Evolutionary conservation across 1,140 invertebrate species (phyloP).

Genomic region (Drosophila equinoxialis): DNA sequence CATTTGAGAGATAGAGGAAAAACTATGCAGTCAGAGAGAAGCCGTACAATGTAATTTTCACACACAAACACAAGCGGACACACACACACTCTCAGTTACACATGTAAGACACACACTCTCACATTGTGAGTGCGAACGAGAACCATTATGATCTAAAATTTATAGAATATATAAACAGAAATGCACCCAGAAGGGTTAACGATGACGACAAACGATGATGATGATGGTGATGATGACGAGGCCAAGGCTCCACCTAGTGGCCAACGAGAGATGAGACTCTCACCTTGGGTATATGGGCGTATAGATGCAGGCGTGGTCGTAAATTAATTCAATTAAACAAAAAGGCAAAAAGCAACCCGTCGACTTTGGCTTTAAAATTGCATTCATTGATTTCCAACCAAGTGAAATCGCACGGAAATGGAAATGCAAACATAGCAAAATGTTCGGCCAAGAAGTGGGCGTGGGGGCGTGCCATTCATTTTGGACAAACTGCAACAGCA

Average conservation of each 20-base stretch:
- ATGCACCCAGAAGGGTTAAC: constrained; percentile 61
- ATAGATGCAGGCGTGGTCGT: not conserved
- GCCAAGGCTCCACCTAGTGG: constrained; percentile 33
- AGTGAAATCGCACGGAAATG: constrained; percentile 66
- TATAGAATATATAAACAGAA: constrained; percentile 76
- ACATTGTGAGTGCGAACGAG: constrained; percentile 24
- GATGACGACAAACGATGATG: constrained; percentile 22
- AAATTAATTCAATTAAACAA: constrained; percentile 55
- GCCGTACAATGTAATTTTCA: constrained; percentile 46
- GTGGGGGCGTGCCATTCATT: constrained; percentile 34
- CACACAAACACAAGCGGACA: constrained; percentile 29
- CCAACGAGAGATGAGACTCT: constrained; percentile 5
- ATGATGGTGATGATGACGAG: not conserved
- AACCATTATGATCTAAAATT: constrained; percentile 79
- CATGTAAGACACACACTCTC: not conserved
- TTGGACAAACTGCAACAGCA: constrained; percentile 37
- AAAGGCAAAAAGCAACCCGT: not conserved
- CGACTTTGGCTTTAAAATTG: constrained; percentile 18
- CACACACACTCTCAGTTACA: not conserved
- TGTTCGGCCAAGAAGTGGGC: not conserved
- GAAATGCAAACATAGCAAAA: constrained; percentile 54
- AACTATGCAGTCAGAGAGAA: constrained; percentile 35
- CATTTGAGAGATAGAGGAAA: constrained; percentile 36
- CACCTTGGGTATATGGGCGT: not conserved
- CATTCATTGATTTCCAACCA: constrained; percentile 53